These are phyloP conservation scores for Rhopalosiphum padi DNA, from an alignment of 1,140 invertebrate species.

Conservation along the genomic window DNA sequence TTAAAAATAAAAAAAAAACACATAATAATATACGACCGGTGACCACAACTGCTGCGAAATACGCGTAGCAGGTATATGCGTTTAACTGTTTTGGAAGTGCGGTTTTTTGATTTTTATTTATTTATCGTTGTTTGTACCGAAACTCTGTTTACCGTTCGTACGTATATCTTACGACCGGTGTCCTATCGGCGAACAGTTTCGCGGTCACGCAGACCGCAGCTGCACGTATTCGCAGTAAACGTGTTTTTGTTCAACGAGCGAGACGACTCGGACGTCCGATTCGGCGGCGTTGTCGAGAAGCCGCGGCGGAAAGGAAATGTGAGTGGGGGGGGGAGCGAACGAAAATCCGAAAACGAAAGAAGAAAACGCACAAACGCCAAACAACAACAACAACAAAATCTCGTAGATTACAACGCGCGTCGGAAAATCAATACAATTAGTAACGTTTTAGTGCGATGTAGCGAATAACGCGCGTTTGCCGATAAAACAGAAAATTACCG, in stretches of 20 bases:
- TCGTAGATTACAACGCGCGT: background rate
- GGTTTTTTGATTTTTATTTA: background rate
- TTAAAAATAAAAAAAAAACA: background rate
- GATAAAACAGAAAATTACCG: background rate
- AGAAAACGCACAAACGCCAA: background rate
- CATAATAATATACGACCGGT: background rate
- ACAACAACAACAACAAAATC: background rate
- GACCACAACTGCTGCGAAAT: background rate
- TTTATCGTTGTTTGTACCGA: background rate
- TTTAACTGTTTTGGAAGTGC: background rate
- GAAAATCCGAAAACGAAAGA: background rate
- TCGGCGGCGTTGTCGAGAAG: background rate
- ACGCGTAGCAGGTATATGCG: background rate
- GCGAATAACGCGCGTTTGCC: background rate
- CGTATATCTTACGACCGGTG: background rate
- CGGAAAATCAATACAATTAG: background rate
- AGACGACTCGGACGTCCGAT: background rate
- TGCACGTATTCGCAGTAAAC: background rate
- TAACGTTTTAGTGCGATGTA: background rate
- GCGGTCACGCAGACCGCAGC: background rate
- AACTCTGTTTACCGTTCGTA: background rate
- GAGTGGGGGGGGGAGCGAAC: background rate
- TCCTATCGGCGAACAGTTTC: background rate
- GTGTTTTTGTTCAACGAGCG: constrained; percentile 1
- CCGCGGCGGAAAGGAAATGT: background rate